Evolutionary conservation across 2,113 vertebrate species (phyloP), one percentile per base, ranked within the genome.

Genomic region (Mellivora capensis): DNA sequence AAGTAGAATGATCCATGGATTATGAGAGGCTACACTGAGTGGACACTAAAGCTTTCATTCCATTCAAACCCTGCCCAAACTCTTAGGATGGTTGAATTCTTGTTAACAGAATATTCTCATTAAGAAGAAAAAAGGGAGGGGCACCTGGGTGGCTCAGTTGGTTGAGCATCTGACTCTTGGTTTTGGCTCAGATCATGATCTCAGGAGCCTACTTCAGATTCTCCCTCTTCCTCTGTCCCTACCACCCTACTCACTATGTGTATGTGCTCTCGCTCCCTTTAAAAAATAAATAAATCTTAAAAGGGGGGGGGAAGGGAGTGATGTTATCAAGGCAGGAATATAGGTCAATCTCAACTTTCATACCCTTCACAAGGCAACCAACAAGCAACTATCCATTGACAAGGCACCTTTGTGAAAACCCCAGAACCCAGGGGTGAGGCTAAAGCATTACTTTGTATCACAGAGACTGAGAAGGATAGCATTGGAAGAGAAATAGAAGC

Each of bases 101-200:
- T 94, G 29, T 87, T 85, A 54, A 54, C 52, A 54, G 97, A 93
- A 95, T 93, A 67, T 96, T 98, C 62, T 93, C 29, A 88, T 93
- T 97, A 97, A 97, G 31, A 98, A 97, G 94, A 97, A 72, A 72
- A 94, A 94, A 74, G 31, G 21, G 37, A 85, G 49, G 34, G 18
- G 67, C 34, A 37, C 67, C 67, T 69, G 34, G 17, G 67, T 69
- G 67, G 34, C 67, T 69, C 8, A 69, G 34, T 37, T 69, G 34
- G 18, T 69, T n/a, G 34, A 69, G 67, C 67, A 69, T 69, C n/a
- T n/a, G 67, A 37, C 67, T 37, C 34, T 69, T 69, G 34, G 17
- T 20, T 69, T 37, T 37, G 67, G 34, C 67, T 69, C 67, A 37
- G 67, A n/a, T 69, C 67, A 37, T 69, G 34, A 37, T 69, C 67